These are phyloP conservation scores for Popillia japonica DNA, from an alignment of 1,140 invertebrate genomes.

Conservation along the genomic window DNA sequence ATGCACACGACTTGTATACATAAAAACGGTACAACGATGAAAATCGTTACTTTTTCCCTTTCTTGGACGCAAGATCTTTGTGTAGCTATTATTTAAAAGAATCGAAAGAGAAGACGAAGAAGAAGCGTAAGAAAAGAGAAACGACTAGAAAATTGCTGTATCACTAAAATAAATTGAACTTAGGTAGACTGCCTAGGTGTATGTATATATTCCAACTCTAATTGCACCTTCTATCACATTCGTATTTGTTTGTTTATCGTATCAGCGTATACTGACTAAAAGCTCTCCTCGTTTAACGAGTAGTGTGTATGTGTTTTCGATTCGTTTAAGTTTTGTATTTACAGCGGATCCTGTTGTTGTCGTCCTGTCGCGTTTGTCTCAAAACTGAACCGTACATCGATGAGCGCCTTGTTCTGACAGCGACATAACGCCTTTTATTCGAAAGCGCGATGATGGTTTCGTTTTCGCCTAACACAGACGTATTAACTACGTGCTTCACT, in stretches of 20 bases:
- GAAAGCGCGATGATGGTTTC: neutral
- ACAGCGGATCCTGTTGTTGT: slow-evolving; percentile 29
- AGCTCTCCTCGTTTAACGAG: slow-evolving; percentile 19
- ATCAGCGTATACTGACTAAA: slow-evolving; percentile 33
- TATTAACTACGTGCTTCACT: neutral
- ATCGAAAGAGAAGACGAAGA: neutral
- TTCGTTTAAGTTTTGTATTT: slow-evolving; percentile 31
- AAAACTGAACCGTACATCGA: slow-evolving; percentile 21
- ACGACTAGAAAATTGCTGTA: slow-evolving; percentile 35
- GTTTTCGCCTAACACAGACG: neutral
- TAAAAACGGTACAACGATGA: neutral
- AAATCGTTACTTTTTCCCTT: slow-evolving; percentile 12
- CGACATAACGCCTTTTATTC: slow-evolving; percentile 15
- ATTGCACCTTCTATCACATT: slow-evolving; percentile 35
- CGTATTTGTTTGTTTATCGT: slow-evolving; percentile 34
- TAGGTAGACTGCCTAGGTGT: slow-evolving; percentile 4
- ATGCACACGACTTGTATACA: slow-evolving; percentile 16
- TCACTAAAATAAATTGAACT: slow-evolving; percentile 34
- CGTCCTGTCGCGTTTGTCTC: slow-evolving; percentile 18
- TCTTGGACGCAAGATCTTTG: slow-evolving; percentile 1
- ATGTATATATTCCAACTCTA: slow-evolving; percentile 32
- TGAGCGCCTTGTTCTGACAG: neutral
- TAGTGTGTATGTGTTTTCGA: slow-evolving; percentile 23
- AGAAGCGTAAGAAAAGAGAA: slow-evolving; percentile 21
- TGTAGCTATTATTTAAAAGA: slow-evolving; percentile 5